Conservation (phyloP, 2,113 vertebrate species). For the Bombycilla garrulus region DNA sequence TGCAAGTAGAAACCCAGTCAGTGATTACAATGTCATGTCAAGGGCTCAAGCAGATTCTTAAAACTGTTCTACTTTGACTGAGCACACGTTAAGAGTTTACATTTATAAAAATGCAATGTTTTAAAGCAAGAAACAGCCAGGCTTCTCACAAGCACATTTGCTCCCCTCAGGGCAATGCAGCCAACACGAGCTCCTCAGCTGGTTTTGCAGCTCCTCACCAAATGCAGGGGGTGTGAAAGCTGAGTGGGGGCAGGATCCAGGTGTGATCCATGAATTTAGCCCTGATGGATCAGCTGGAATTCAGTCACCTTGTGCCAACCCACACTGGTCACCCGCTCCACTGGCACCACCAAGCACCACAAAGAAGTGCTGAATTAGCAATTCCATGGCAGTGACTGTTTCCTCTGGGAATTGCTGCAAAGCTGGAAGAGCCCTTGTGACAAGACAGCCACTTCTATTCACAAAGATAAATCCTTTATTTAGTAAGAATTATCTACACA, state of each 20-base stretch:
- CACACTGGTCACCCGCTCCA: not conserved
- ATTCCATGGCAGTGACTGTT: not conserved
- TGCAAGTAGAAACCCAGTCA: not conserved
- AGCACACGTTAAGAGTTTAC: not conserved
- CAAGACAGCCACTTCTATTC: conserved; percentile 48
- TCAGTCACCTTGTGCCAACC: not conserved
- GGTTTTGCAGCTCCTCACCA: not conserved
- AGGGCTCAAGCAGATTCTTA: not conserved
- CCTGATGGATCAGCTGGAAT: not conserved
- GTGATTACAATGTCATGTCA: not conserved
- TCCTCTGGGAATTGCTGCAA: not conserved
- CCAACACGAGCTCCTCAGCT: not conserved
- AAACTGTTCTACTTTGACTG: not conserved
- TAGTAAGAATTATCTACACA: conserved; percentile 49
- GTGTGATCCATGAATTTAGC: not conserved
- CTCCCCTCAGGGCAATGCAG: not conserved
- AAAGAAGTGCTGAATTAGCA: not conserved
- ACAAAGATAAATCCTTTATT: conserved; percentile 69
- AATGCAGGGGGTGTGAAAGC: not conserved
- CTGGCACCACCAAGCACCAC: not conserved
- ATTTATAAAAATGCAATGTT: not conserved
- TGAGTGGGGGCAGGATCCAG: not conserved
- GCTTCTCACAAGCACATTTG: not conserved
- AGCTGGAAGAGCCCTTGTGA: conserved; percentile 10
- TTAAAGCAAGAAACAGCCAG: not conserved